These are phyloP conservation scores for Sipunculus nudus DNA, from an alignment of 2,888 invertebrate genomes.

Conservation along the genomic window DNA sequence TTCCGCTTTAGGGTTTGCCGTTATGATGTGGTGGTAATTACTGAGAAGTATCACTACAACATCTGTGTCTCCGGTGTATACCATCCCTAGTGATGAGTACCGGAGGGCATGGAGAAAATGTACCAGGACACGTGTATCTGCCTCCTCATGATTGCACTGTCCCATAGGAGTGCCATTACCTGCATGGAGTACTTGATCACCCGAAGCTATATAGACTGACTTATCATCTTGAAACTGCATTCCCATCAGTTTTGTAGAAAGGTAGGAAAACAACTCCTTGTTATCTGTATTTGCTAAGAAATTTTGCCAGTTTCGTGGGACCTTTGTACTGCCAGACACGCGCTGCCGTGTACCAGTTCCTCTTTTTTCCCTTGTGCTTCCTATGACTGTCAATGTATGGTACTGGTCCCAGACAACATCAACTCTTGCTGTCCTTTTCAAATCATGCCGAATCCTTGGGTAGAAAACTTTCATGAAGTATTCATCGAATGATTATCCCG, in stretches of 20 bases:
- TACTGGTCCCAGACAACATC: conserved; percentile 23
- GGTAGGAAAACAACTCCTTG: conserved; percentile 21
- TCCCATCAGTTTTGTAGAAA: conserved; percentile 10
- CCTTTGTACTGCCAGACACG: conserved; percentile 15
- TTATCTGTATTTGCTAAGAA: conserved; percentile 24
- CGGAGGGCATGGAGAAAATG: conserved; percentile 20
- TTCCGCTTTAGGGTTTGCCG: conserved; percentile 16
- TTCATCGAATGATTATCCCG: too few species aligned
- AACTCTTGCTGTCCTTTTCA: conserved; percentile 17
- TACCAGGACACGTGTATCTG: conserved; percentile 20
- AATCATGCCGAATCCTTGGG: conserved; percentile 15
- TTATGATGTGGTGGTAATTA: conserved; percentile 23
- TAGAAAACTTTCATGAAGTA: too few species aligned
- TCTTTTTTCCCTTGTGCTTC: conserved; percentile 13
- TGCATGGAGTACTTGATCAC: not conserved
- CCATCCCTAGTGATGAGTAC: conserved; percentile 8
- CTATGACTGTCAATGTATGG: conserved; percentile 15
- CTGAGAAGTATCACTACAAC: conserved; percentile 1
- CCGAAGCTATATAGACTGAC: not conserved
- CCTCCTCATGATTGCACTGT: conserved; percentile 18
- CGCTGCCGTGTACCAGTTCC: conserved; percentile 22
- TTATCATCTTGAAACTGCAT: not conserved
- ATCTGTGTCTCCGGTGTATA: conserved; percentile 5
- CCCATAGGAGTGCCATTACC: not conserved
- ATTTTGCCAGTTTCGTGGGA: conserved; percentile 15